Evolutionary conservation across 2,113 vertebrate species (phyloP).

Genomic region (Oncorhynchus gorbuscha): DNA sequence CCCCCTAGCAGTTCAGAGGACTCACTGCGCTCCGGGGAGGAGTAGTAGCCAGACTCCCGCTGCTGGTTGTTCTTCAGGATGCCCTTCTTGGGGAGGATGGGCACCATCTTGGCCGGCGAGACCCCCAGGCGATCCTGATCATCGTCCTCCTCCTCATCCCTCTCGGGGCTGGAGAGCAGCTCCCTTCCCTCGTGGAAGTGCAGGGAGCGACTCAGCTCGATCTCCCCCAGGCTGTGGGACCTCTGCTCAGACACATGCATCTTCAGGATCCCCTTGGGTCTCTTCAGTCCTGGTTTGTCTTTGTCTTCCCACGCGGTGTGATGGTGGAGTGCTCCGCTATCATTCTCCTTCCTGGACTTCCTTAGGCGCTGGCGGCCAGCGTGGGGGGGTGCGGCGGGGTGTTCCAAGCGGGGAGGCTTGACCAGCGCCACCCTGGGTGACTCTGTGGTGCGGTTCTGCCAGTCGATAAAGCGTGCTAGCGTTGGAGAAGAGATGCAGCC

Average conservation of each 20-base stretch:
- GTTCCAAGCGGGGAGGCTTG: not conserved
- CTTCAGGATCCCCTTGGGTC: constrained; percentile 96
- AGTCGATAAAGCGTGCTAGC: constrained; percentile 91
- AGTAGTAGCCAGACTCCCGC: constrained; percentile 95
- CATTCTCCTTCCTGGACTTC: constrained; percentile 94
- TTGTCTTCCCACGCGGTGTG: constrained; percentile 72
- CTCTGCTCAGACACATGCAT: constrained; percentile 87
- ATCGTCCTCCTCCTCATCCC: constrained; percentile 56
- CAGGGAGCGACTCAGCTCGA: constrained; percentile 77
- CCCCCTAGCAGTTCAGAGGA: constrained; percentile 88
- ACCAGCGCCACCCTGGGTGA: constrained; percentile 62
- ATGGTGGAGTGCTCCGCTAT: constrained; percentile 74
- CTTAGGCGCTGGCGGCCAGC: constrained; percentile 85
- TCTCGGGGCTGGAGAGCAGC: constrained; percentile 77
- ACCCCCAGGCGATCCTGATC: constrained; percentile 64
- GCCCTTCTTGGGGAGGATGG: constrained; percentile 92
- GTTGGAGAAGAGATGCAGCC: constrained; percentile 73
- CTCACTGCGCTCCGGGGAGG: constrained; percentile 93
- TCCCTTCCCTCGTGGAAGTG: constrained; percentile 51
- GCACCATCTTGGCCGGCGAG: constrained; percentile 76
- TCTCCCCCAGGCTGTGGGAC: constrained; percentile 79
- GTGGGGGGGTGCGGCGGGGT: constrained; percentile 37
- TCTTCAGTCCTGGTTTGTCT: constrained; percentile 84
- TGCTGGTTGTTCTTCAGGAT: constrained; percentile 95
- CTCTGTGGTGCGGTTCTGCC: constrained; percentile 84